Percentiles rank a stretch among this genome's conserved stretches.
Conservation (phyloP, 2,888 invertebrate genomes). For the Drosophila nigritarsus region DNA sequence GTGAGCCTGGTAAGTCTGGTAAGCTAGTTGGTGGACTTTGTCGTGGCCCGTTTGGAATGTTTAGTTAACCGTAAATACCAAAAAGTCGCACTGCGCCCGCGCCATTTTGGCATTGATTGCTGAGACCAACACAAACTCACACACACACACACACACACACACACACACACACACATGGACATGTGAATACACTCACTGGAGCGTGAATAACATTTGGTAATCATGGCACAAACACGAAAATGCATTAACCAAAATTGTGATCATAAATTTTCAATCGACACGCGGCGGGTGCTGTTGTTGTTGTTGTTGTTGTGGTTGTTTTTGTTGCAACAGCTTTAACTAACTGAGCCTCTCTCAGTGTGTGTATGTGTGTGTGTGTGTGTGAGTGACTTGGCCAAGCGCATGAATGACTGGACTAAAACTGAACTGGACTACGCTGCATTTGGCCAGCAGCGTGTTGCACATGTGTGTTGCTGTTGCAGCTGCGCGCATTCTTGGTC, state of each 20-base stretch:
- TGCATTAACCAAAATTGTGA: conserved; percentile 85
- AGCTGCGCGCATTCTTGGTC: conserved; percentile 74
- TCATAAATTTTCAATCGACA: conserved; percentile 85
- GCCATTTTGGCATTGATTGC: conserved; percentile 77
- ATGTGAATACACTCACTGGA: conserved; percentile 68
- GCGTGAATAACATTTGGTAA: conserved; percentile 83
- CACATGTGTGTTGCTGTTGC: conserved; percentile 56
- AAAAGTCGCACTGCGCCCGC: conserved; percentile 73
- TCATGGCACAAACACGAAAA: conserved; percentile 84
- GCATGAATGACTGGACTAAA: conserved; percentile 73
- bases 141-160: conserved; percentile 16
- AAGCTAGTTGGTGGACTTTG: conserved; percentile 44
- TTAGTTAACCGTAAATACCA: conserved; percentile 76
- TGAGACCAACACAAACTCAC: conserved; percentile 49
- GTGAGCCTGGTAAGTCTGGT: conserved; percentile 10
- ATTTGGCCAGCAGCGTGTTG: conserved; percentile 58
- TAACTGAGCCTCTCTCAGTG: conserved; percentile 31
- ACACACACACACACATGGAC: conserved; percentile 24
- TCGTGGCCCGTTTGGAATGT: conserved; percentile 70
- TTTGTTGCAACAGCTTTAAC: conserved; percentile 41
- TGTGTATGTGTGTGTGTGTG: conserved; percentile 20
- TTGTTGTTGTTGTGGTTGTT: conserved; percentile 17
- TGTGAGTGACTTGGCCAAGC: conserved; percentile 50
- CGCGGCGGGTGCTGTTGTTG: conserved; percentile 70
- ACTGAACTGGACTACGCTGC: conserved; percentile 67